phyloP scores from a whole-genome alignment of 2,113 vertebrate species.

The Apus apus region DNA sequence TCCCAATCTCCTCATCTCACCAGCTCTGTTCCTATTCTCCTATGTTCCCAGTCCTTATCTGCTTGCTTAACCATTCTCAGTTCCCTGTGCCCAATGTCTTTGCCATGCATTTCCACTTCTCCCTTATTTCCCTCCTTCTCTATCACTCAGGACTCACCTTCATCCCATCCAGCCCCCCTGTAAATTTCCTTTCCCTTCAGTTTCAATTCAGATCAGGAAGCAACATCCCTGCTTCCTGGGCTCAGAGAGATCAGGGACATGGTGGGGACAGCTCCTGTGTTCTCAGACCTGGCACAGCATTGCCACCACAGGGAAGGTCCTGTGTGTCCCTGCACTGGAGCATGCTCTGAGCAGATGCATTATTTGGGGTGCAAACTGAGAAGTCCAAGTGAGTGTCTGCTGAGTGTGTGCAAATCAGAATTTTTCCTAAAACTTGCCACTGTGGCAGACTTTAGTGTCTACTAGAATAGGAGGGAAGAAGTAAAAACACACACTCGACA shows the following conservation, averaged over 20 bases:
- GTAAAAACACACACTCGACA: not conserved
- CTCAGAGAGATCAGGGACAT: fast-evolving
- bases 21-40: not conserved
- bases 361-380: not conserved
- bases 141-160: not conserved
- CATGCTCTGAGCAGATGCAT: not conserved
- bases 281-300: not conserved
- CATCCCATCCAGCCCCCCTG: not conserved
- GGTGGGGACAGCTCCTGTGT: not conserved
- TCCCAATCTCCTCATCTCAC: not conserved
- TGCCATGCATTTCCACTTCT: not conserved
- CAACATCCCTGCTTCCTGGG: not conserved
- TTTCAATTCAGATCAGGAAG: not conserved
- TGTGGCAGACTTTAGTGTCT: not conserved
- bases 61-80: not conserved
- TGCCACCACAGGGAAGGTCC: not conserved
- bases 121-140: not conserved
- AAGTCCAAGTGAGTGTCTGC: not conserved
- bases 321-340: not conserved
- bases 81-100: not conserved
- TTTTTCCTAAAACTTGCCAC: not conserved
- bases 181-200: not conserved
- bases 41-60: not conserved
- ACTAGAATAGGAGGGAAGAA: not conserved
- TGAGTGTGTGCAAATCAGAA: not conserved